Evolutionary conservation across 1,140 invertebrate species (phyloP).

Genomic region (Drosophila serrata): DNA sequence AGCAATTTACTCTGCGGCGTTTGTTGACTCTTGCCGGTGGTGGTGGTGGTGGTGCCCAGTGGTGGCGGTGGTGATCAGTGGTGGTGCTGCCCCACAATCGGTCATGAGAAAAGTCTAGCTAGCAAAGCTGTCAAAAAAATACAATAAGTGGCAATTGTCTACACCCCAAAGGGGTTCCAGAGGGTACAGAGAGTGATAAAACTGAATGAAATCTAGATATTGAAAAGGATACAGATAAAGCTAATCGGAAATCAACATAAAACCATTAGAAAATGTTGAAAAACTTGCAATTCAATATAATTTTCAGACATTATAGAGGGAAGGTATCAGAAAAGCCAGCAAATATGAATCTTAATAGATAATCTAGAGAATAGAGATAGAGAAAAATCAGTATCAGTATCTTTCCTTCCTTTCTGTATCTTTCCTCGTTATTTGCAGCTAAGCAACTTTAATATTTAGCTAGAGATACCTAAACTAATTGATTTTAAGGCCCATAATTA

Average conservation of each 20-base stretch:
- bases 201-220: not conserved
- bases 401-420: too few species aligned
- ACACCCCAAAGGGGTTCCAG: not conserved
- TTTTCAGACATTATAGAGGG: not conserved
- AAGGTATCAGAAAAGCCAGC: too few species aligned
- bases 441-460: too few species aligned
- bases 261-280: not conserved
- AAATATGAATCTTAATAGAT: too few species aligned
- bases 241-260: not conserved
- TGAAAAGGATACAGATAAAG: not conserved
- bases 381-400: too few species aligned
- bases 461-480: too few species aligned
- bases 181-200: not conserved
- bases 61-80: too few species aligned
- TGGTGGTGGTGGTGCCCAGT: not conserved
- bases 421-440: too few species aligned
- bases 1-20: constrained; percentile 22
- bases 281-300: not conserved
- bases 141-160: too few species aligned
- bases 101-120: constrained; percentile 8
- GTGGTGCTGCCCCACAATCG: constrained; percentile 3
- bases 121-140: not conserved
- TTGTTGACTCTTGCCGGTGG: constrained; percentile 62
- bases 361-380: too few species aligned
- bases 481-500: too few species aligned